Conservation (phyloP, 2,797 vertebrate species). For the Chrosomus eos region DNA sequence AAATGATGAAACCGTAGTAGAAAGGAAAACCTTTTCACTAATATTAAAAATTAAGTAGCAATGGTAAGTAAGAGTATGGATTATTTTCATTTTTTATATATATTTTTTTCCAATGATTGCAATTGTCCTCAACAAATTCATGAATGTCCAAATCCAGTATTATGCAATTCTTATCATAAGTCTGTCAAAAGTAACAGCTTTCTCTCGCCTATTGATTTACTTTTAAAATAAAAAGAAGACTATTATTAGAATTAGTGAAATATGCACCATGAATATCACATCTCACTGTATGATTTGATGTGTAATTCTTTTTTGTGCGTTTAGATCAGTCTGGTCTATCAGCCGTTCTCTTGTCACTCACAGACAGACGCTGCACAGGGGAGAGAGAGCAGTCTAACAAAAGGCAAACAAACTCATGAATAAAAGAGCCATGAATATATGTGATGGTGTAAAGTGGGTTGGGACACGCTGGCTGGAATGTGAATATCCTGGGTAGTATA, state of each 20-base stretch:
- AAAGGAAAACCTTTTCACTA: neutral
- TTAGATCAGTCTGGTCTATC: slow-evolving; percentile 44
- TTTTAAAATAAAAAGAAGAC: slow-evolving; percentile 3
- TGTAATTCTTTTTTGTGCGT: slow-evolving; percentile 30
- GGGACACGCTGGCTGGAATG: slow-evolving; percentile 56
- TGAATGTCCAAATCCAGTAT: neutral
- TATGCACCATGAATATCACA: neutral
- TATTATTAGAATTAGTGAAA: neutral
- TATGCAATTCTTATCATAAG: neutral
- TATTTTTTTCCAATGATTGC: neutral
- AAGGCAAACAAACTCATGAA: slow-evolving; percentile 61
- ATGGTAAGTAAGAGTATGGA: neutral
- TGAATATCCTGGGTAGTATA: slow-evolving; percentile 56
- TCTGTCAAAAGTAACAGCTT: neutral
- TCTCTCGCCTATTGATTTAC: neutral
- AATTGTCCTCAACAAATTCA: neutral
- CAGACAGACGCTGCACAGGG: slow-evolving; percentile 43
- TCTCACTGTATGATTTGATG: slow-evolving; percentile 26
- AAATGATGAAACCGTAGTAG: neutral
- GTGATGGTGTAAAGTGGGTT: slow-evolving; percentile 52
- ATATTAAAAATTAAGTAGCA: neutral
- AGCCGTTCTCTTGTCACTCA: slow-evolving; percentile 54
- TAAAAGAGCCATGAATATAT: slow-evolving; percentile 58
- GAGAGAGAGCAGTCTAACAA: slow-evolving; percentile 53
- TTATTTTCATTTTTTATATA: neutral